A percentile compares a stretch with the other conserved stretches of the same genome.
These are phyloP conservation scores for Drosophila borborema DNA, from an alignment of 2,888 invertebrate genomes.

Conservation along the genomic window DNA sequence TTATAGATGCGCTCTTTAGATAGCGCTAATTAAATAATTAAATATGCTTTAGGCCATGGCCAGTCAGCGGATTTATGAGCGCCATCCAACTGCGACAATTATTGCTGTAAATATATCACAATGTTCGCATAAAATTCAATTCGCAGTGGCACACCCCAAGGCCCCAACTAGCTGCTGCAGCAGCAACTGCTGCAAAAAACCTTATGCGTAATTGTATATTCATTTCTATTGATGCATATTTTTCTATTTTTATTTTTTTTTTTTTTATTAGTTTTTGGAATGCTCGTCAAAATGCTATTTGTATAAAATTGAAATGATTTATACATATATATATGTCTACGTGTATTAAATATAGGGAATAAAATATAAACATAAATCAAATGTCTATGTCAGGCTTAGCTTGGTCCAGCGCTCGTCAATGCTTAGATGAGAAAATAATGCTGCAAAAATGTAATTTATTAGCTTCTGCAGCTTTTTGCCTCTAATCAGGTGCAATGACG, in stretches of 20 bases:
- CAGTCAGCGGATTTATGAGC: conserved; percentile 65
- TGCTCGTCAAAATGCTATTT: conserved; percentile 38
- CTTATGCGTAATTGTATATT: conserved; percentile 21
- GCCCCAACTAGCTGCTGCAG: conserved; percentile 24
- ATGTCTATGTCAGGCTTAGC: conserved; percentile 6
- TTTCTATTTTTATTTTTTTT: conserved; percentile 1
- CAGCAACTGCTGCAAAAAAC: conserved; percentile 27
- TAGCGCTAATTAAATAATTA: conserved; percentile 82
- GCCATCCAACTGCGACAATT: conserved; percentile 69
- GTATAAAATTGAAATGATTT: conserved; percentile 16
- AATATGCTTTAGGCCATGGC: conserved; percentile 72
- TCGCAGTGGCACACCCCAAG: conserved; percentile 1
- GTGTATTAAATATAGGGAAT: conserved; percentile 8
- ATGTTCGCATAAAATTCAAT: conserved; percentile 26
- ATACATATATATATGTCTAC: background rate
- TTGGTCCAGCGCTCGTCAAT: background rate
- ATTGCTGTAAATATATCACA: conserved; percentile 49
- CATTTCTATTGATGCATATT: conserved; percentile 9
- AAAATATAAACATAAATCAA: conserved; percentile 48
- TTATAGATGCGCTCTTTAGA: conserved; percentile 77
- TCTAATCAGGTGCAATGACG: conserved; percentile 40
- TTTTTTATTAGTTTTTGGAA: conserved; percentile 30
- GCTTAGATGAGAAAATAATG: conserved; percentile 17
- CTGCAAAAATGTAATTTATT: conserved; percentile 33
- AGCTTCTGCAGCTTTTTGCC: conserved; percentile 18